phyloP scores from a whole-genome alignment of 2,113 vertebrate species.

The Vanacampus margaritifer region DNA sequence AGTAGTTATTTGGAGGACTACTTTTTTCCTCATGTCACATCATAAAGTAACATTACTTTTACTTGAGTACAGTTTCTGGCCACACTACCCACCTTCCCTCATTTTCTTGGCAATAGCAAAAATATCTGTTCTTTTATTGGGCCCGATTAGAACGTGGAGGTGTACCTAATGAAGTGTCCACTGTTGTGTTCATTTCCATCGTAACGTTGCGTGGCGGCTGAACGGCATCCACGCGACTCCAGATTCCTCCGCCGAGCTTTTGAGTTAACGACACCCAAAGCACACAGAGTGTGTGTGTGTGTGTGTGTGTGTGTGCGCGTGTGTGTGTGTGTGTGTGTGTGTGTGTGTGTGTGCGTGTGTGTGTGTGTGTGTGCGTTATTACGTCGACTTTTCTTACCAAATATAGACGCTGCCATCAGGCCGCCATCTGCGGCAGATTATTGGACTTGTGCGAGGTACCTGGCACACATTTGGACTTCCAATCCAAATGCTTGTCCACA shows the following conservation, averaged over 20 bases:
- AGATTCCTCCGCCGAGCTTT: background rate
- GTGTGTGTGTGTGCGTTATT: constrained; percentile 4
- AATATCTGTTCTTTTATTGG: background rate
- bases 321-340: background rate
- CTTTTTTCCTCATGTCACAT: too few relatives aligned
- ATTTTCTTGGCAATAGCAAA: background rate
- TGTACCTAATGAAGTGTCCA: background rate
- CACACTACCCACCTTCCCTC: background rate
- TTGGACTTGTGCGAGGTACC: constrained; percentile 14
- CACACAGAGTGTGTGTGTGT: too few relatives aligned
- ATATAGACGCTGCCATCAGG: constrained; percentile 35
- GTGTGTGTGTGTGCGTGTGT: background rate
- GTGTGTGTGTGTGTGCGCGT: background rate
- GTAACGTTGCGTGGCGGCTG: background rate
- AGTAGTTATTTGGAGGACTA: too few relatives aligned
- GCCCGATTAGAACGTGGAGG: background rate
- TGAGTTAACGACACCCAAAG: background rate
- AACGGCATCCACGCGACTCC: constrained; percentile 7
- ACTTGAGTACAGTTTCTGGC: background rate
- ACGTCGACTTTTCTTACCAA: constrained; percentile 24
- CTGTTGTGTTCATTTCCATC: background rate
- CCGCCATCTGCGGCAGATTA: constrained; percentile 27
- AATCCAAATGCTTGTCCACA: background rate
- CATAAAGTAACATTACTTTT: too few relatives aligned
- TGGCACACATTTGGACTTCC: background rate